Evolutionary conservation across 1,140 invertebrate species (phyloP), one percentile per base, ranked within the genome.

Genomic region (Linepithema humile): DNA sequence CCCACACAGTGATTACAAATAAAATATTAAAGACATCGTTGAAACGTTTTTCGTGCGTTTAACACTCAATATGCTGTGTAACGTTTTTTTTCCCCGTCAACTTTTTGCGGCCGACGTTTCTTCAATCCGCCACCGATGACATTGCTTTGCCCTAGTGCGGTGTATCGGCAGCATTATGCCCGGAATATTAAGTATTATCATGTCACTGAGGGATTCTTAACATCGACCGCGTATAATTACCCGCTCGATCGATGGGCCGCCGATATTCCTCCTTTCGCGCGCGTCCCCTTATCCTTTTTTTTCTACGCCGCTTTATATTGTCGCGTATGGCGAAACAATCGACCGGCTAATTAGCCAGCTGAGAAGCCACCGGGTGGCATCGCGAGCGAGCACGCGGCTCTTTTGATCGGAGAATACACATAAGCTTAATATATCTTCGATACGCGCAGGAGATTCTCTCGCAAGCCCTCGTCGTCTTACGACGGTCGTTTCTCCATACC

Each of bases 171-270:
- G 50, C 45, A 45, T 32, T 62, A 75, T 50, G 29, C 26, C 40
- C 53, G 15, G 45, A n/a, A 9, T 60, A 75, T 77, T 64, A 77
- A 15, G 32, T 69, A 78, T 69, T 32, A 80, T 43, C 35, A 57
- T 70, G 48, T 80, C 35, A 70, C 75, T 17, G 38, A 53, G 64
- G 48, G 48, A 69, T 70, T 80, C 75, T 80, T 80, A 69, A 55
- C 75, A 78, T 78, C 75, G 62, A 78, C 62, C 75, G 62, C 23
- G 35, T 80, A 80, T 80, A 80, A 80, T 80, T 80, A 80, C 1
- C 62, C 64, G 48, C 40, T 40, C 48, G 75, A 70, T 80, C 75
- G 75, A 80, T 80, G 55, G 9, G 15, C 75, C 35, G 38, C 62
- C 45, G 75, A 69, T 78, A 40, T 67, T 78, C 62, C 48, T 78